Evolutionary conservation across 2,888 invertebrate species (phyloP), one percentile per base, ranked within the genome.

Genomic region (Saturnia japonica): DNA sequence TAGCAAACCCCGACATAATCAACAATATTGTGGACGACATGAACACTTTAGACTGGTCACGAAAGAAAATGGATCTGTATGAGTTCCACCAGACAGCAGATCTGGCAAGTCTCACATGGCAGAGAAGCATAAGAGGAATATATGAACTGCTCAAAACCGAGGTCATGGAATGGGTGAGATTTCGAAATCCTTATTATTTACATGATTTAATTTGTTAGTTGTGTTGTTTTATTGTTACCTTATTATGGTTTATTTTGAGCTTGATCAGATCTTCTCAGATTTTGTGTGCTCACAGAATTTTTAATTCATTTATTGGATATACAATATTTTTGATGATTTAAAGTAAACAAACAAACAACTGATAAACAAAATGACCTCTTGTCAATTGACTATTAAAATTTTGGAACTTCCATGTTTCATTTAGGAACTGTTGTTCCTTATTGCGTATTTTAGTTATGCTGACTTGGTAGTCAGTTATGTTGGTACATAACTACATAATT

Each of bases 41-140:
- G 91, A 95, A 95, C 76, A 94, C 96, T 1, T 81, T 97, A 28
- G 95, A 96, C 73, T 97, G 97, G 95, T 95, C 95, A 2, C 94
- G 96, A 70, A 97, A 97, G 81, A 96, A 96, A 85, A 97, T 98
- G 95, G 98, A 98, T 84, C 90, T 98, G 34, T 98, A 97, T 82
- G 97, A 98, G 88, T 98, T 98, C 85, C 96, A 96, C 80, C 98
- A 98, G 90, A 96, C 97, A 1, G 94, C 94, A 3, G 97, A 97
- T 85, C 90, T 97, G 47, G 94, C 95, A 0, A 95, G 91, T 71
- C 83, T 95, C 0, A 91, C 94, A 1, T 93, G 93, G 79, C 94
- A 95, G 60, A 87, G 95, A 75, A 93, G 95, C 77, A 94, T 97
- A n/a, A 91, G 94, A 73, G 93, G 92, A 28, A 94, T 97, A 71